These are phyloP conservation scores for Hydrozoanthus tunicans DNA, from an alignment of 64 coral and sea anemone genomes.

Conservation along the genomic window DNA sequence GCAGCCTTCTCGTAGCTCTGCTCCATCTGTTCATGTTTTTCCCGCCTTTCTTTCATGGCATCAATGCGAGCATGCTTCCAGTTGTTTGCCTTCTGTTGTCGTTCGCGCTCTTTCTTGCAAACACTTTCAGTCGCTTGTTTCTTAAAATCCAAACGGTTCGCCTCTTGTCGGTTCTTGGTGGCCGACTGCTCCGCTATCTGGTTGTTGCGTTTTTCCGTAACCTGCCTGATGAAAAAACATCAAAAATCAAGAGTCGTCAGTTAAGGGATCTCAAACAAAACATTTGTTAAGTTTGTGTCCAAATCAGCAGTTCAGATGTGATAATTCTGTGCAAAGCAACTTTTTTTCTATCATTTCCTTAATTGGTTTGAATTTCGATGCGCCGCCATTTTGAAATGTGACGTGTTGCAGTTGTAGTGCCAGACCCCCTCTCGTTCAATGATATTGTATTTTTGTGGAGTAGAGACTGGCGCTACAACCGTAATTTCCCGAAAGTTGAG, in stretches of 20 bases:
- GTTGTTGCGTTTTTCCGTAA: constrained; percentile 49
- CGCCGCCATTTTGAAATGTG: too few species aligned
- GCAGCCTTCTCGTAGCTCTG: constrained; percentile 80
- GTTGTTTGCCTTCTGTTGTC: constrained; percentile 69
- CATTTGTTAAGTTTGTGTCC: too few species aligned
- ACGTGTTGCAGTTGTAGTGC: too few species aligned
- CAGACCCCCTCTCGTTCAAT: too few species aligned
- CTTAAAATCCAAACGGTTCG: constrained; percentile 65
- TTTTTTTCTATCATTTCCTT: too few species aligned
- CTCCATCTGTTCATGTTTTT: constrained; percentile 78
- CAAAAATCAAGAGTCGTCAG: background rate
- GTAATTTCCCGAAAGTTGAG: too few species aligned
- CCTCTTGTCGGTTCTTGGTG: constrained; percentile 47
- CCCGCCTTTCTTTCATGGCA: constrained; percentile 70
- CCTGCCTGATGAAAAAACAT: constrained; percentile 39
- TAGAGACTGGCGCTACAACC: too few species aligned
- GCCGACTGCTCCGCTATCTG: constrained; percentile 59
- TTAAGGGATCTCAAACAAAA: background rate
- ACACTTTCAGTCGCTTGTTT: constrained; percentile 57
- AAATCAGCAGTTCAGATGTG: too few species aligned
- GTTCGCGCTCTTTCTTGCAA: constrained; percentile 60
- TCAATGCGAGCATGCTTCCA: constrained; percentile 79
- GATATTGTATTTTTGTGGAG: too few species aligned
- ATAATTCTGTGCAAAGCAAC: too few species aligned
- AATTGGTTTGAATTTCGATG: too few species aligned